These are phyloP conservation scores for Cecidostiba fungosa DNA, from an alignment of 2,888 invertebrate species.

Conservation along the genomic window DNA sequence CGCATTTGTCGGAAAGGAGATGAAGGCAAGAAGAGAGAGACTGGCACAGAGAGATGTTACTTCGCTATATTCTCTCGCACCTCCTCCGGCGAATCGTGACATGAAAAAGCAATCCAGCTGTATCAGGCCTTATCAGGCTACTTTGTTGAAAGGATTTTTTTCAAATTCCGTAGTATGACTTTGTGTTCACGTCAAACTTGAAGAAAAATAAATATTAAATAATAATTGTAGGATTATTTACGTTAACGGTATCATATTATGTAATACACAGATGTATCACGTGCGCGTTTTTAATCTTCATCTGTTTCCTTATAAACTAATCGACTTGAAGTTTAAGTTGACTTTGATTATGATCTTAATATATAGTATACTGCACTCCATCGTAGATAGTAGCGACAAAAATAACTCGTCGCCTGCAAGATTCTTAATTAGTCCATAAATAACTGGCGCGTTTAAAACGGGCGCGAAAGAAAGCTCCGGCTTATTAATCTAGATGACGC, in stretches of 20 bases:
- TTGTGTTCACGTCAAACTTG: neutral
- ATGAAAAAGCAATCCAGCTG: neutral
- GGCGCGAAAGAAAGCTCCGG: slow-evolving; percentile 12
- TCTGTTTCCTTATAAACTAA: neutral
- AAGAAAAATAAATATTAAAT: too few species aligned
- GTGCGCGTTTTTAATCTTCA: neutral
- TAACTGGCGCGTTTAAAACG: slow-evolving; percentile 39
- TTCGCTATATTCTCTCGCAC: neutral
- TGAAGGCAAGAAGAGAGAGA: neutral
- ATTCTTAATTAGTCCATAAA: slow-evolving; percentile 47
- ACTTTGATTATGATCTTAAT: slow-evolving; percentile 13
- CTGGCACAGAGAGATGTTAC: neutral
- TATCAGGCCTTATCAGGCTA: neutral
- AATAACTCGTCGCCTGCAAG: slow-evolving; percentile 31
- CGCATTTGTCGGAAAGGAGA: neutral
- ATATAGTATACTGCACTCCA: neutral
- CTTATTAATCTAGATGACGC: slow-evolving; percentile 37
- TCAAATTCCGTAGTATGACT: neutral
- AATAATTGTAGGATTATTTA: too few species aligned
- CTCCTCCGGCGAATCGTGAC: neutral
- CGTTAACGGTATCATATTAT: too few species aligned
- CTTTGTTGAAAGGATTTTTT: neutral
- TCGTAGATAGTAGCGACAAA: neutral
- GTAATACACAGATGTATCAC: too few species aligned
- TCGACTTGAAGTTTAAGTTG: slow-evolving; percentile 7